Conservation (phyloP, 2,797 vertebrate genomes). For the Otolemur crassicaudatus region DNA sequence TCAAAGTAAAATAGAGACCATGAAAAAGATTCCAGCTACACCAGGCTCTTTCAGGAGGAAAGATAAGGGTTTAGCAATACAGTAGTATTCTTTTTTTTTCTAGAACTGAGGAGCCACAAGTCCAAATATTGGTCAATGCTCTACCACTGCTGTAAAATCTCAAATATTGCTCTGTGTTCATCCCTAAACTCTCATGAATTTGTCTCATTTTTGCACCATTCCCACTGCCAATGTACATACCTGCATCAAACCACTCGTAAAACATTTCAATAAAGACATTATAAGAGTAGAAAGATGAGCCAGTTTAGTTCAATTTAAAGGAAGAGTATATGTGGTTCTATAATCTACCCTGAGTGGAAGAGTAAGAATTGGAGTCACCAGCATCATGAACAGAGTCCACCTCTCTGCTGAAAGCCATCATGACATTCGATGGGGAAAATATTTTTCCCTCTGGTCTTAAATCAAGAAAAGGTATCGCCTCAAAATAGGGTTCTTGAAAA, state of each 20-base stretch:
- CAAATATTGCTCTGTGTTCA: conserved; percentile 63
- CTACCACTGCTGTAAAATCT: conserved; percentile 47
- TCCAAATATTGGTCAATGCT: conserved; percentile 69
- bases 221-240: not conserved
- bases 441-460: not conserved
- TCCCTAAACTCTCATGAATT: not conserved
- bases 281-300: not conserved
- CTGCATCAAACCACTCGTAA: conserved; percentile 19
- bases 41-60: conserved; percentile 13
- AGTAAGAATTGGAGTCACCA: not conserved
- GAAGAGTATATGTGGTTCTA: not conserved
- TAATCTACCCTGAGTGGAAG: not conserved
- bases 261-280: conserved; percentile 45
- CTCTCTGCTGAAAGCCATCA: conserved; percentile 25
- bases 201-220: not conserved
- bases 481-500: conserved; percentile 69
- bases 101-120: conserved; percentile 52
- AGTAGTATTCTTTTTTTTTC: conserved; percentile 53
- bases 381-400: not conserved
- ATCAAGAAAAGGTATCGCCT: conserved; percentile 55
- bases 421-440: not conserved
- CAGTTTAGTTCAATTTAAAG: conserved; percentile 7
- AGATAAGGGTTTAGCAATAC: conserved; percentile 72
- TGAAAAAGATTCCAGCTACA: conserved; percentile 39
- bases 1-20: conserved; percentile 61